Conservation (phyloP, 2,888 invertebrate species). For the Cinara cedri region DNA sequence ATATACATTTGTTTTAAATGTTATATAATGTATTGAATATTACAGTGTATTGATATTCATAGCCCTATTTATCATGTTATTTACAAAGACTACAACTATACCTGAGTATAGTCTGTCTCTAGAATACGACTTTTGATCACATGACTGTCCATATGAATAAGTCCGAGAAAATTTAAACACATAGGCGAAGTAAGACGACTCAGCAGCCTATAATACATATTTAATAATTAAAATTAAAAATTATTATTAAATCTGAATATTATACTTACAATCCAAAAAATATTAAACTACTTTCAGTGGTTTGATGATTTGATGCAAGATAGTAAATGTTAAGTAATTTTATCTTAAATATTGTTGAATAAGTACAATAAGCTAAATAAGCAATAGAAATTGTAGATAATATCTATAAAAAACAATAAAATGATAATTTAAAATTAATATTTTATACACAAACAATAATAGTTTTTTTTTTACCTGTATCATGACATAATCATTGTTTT, state of each 20-base stretch:
- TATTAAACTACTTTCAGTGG: slow-evolving; percentile 97
- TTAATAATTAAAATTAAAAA: slow-evolving; percentile 1
- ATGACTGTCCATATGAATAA: slow-evolving; percentile 98
- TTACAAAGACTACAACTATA: slow-evolving; percentile 63
- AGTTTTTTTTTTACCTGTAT: slow-evolving; percentile 78
- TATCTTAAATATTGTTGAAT: slow-evolving; percentile 96
- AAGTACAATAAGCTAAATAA: slow-evolving; percentile 96
- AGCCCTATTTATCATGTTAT: background rate
- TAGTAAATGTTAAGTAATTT: slow-evolving; percentile 95
- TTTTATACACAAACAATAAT: background rate
- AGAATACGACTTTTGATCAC: slow-evolving; percentile 78
- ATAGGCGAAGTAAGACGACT: slow-evolving; percentile 97
- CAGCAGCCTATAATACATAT: slow-evolving; percentile 87
- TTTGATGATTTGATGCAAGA: slow-evolving; percentile 95
- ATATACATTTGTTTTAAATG: background rate
- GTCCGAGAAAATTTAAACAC: slow-evolving; percentile 95
- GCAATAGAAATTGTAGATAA: slow-evolving; percentile 89
- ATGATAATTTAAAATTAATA: background rate
- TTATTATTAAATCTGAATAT: background rate
- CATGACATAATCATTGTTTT: slow-evolving; percentile 86
- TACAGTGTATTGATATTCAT: too few relatives aligned
- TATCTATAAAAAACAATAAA: slow-evolving; percentile 68
- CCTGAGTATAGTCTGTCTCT: slow-evolving; percentile 95
- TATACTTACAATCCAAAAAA: slow-evolving; percentile 87
- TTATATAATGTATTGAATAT: too few relatives aligned